Base-by-base conservation (phyloP, 2,888 invertebrate genomes). In the Acronicta leporina region DNA sequence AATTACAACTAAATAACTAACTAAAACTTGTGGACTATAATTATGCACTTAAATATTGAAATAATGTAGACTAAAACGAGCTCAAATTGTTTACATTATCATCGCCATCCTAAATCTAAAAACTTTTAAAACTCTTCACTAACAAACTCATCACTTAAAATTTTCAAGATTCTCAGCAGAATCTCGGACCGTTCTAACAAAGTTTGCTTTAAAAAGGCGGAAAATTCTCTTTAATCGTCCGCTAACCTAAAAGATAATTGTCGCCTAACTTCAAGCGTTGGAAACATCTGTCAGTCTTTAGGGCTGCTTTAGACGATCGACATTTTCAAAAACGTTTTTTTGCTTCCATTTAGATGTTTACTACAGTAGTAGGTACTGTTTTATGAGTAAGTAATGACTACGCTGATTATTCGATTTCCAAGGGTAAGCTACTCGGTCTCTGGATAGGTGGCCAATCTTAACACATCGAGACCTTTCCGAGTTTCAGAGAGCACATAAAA, bases 261-360 rank as follows among this genome's bases (percentile, higher is more conserved):
- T 80, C 71, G 73, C 77, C 77, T 70, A 87, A 87, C 80, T 88
- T 88, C 51, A 76, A 83, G 87, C 79, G 84, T 88, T 86, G 72
- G 70, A 63, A 84, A 79, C 86, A 84, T 85, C 87, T 85, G 86
- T 78, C 75, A 64, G 33, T 51, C 10, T 15, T 68, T 44, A 59
- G 49, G 44, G 27, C 16, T 52, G 41, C 43, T 7, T 15, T 44
- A 61, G 43, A 73, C 53, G 35, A 25, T 41, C 15, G 42, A 46
- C 35, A 11, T 50, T 45, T 14, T 3, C 11, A 38, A 38, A 38
- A 33, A 33, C n/a, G 5, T 33, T 33, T 20, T 20, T 3, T 33
- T 11, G 11, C 2, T 11, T 4, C 11, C 11, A 11, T 11, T 33
- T 33, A 11, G 11, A 33, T 10, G 11, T 33, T 33, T 2, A 9